Base-by-base conservation (phyloP, 2,888 invertebrate species). In the Caenorhabditis wallacei region DNA sequence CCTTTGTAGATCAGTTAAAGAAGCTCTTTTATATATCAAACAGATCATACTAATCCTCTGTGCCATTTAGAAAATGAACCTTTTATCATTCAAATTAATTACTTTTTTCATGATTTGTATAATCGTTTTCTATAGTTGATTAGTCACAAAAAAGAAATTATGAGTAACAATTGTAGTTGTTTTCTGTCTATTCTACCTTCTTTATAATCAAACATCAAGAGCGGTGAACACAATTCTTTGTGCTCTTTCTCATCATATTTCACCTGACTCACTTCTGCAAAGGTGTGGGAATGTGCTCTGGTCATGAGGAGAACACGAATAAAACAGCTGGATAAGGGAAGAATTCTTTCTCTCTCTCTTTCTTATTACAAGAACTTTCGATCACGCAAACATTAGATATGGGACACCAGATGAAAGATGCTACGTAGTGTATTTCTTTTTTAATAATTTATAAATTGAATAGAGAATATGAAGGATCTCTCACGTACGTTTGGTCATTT, bases 391-490 rank as follows among this genome's bases (percentile, higher is more conserved):
- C 72, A 22, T 48, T 43, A 63, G 63, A 63, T 63, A 46, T 59
- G 57, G 30, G 70, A 46, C 68, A 54, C 54, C 30, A 20, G n/a
- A 43, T 30, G 40, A 35, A n/a, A 26, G 51, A 13, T n/a, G 53
- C 43, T 78, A 78, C 70, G 69, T 78, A 69, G 70, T 78, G 70
- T 64, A 74, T 74, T 74, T 66, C 18, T 48, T 56, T 13, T 40
- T 53, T 13, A 68, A 75, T 68, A 63, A 78, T 69, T 78, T 46
- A 69, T 54, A 51, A 53, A 37, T 53, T 56, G 43, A 56, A 3
- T 13, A 40, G 46, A 22, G 66, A 75, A 51, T 48, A 59, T 40
- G 48, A 48, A 48, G 18, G 48, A 46, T 48, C 63, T 30, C 46
- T 63, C 63, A 63, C 63, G 63, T 63, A 46, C 24, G 20, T 26